Percentiles rank a stretch among this genome's conserved stretches.
phyloP scores from a whole-genome alignment of 1,140 invertebrate genomes.

The Drosophila sproati region DNA sequence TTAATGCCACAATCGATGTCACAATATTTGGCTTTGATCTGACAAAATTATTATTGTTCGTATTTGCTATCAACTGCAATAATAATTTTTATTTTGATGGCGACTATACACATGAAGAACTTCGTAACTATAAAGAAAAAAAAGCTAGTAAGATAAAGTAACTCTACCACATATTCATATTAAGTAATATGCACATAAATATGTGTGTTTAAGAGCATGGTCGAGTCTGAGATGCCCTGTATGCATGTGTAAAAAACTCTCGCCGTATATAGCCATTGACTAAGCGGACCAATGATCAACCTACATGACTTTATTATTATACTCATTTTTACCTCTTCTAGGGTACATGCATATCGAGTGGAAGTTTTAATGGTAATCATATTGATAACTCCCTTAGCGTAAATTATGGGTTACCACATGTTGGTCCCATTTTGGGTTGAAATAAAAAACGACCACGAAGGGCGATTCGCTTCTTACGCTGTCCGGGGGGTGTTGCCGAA shows the following conservation, averaged over 20 bases:
- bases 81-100: not conserved
- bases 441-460: slow-evolving; percentile 50
- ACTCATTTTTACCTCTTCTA: slow-evolving; percentile 2
- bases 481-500: slow-evolving; percentile 44
- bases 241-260: too few relatives aligned
- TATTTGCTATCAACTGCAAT: not conserved
- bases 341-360: slow-evolving; percentile 18
- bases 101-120: not conserved
- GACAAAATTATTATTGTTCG: slow-evolving; percentile 9
- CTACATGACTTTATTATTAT: not conserved
- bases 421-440: slow-evolving; percentile 62
- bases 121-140: too few relatives aligned
- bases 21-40: slow-evolving; percentile 65
- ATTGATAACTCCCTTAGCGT: slow-evolving; percentile 76
- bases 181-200: too few relatives aligned
- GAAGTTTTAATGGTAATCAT: slow-evolving; percentile 48
- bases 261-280: too few relatives aligned
- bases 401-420: slow-evolving; percentile 82
- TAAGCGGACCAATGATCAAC: too few relatives aligned
- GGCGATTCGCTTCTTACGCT: slow-evolving; percentile 67
- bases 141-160: too few relatives aligned
- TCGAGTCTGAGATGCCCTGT: too few relatives aligned
- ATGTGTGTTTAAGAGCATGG: too few relatives aligned
- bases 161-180: too few relatives aligned
- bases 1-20: slow-evolving; percentile 60